Evolutionary conservation across 2,888 invertebrate species (phyloP).

Genomic region (Chelonus formosanus): DNA sequence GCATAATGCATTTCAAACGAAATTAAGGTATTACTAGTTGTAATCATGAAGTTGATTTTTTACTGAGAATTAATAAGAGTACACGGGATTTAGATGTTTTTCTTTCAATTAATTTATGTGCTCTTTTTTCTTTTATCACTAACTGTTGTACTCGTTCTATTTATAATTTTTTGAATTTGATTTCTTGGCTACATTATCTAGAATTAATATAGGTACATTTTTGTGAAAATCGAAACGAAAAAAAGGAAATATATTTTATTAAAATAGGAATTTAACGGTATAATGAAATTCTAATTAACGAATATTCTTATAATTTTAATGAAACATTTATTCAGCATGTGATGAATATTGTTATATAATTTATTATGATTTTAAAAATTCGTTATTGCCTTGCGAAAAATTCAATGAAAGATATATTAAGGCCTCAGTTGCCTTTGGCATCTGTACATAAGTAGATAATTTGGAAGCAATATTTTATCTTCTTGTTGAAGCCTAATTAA

Average conservation of each 20-base stretch:
- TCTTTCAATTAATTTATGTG: conserved; percentile 3
- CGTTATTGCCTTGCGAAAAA: not conserved
- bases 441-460: conserved; percentile 43
- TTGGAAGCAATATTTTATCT: conserved; percentile 38
- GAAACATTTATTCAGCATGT: too few relatives aligned
- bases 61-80: not conserved
- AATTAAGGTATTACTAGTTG: conserved; percentile 9
- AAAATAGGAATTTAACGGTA: too few relatives aligned
- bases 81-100: not conserved
- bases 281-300: too few relatives aligned
- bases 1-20: conserved; percentile 14
- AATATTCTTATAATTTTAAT: too few relatives aligned
- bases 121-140: not conserved
- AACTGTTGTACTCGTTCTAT: too few relatives aligned
- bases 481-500: conserved; percentile 40
- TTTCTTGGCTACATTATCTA: too few relatives aligned
- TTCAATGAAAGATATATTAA: conserved; percentile 5
- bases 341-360: too few relatives aligned
- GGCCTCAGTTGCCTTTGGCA: conserved; percentile 42
- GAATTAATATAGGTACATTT: too few relatives aligned
- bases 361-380: not conserved
- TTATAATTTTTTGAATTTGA: too few relatives aligned
- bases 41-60: conserved; percentile 7
- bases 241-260: too few relatives aligned
- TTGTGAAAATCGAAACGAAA: too few relatives aligned